A percentile compares a stretch with the other conserved stretches of the same genome.
These are phyloP conservation scores for Drosophila fuyamai DNA, from an alignment of 1,140 invertebrate species.

Conservation along the genomic window DNA sequence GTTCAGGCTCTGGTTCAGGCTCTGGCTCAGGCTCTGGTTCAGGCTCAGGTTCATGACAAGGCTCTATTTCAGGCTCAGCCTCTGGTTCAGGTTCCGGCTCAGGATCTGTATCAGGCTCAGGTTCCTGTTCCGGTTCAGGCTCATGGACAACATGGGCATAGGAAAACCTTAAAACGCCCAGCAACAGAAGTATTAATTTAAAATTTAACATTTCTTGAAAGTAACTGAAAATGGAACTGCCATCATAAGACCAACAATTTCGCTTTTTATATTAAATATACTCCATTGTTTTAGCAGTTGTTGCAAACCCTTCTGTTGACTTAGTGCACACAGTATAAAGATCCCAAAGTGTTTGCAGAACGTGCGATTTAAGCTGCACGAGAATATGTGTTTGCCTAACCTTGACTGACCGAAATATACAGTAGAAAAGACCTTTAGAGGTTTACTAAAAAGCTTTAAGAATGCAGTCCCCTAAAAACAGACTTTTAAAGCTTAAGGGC, in stretches of 20 bases:
- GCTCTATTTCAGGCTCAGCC: not conserved
- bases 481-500: not conserved
- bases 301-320: not conserved
- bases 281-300: constrained; percentile 11
- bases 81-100: not conserved
- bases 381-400: constrained; percentile 25
- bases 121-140: not conserved
- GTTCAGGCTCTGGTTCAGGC: not conserved
- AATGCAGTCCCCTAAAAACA: constrained; percentile 14
- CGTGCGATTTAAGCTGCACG: constrained; percentile 12
- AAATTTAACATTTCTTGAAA: constrained; percentile 7
- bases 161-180: not conserved
- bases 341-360: constrained; percentile 25
- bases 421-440: not conserved
- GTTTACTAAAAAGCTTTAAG: constrained; percentile 1
- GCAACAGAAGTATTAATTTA: constrained; percentile 2
- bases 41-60: not conserved
- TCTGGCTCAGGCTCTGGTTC: not conserved
- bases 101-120: not conserved
- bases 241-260: no score
- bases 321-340: not conserved
- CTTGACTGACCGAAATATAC: constrained; percentile 11
- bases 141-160: not conserved
- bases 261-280: constrained; percentile 17
- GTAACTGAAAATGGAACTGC: constrained; percentile 5